A percentile compares a stretch with the other conserved stretches of the same genome.
These are phyloP conservation scores for Passer domesticus DNA, from an alignment of 2,113 vertebrate genomes.

Conservation along the genomic window DNA sequence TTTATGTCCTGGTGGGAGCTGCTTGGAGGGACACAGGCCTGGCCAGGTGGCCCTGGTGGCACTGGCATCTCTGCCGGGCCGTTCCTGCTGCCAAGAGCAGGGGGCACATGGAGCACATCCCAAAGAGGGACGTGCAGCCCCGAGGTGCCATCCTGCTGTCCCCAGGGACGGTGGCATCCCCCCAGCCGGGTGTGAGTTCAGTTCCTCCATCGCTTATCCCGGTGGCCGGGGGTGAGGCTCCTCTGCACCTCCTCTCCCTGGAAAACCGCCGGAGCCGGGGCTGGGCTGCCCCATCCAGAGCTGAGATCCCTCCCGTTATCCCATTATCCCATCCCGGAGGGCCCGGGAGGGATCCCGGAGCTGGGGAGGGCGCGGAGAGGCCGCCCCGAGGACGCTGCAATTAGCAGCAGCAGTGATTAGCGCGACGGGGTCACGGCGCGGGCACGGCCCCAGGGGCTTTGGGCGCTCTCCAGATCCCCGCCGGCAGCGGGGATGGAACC, in stretches of 20 bases:
- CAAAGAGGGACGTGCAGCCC: not conserved
- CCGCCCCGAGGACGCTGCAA: not conserved
- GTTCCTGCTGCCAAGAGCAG: not conserved
- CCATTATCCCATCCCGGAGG: not conserved
- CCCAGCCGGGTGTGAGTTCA: fast-evolving
- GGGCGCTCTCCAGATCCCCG: not conserved
- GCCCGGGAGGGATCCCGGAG: not conserved
- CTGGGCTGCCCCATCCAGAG: fast-evolving
- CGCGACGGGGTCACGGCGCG: fast-evolving
- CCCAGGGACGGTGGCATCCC: not conserved
- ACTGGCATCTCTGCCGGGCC: fast-evolving
- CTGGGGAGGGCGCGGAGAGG: fast-evolving
- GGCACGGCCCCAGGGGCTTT: not conserved
- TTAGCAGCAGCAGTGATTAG: not conserved
- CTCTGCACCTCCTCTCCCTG: fast-evolving
- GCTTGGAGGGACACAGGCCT: not conserved
- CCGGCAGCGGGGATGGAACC: fast-evolving
- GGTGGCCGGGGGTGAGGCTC: fast-evolving
- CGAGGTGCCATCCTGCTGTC: fast-evolving
- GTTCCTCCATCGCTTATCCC: not conserved
- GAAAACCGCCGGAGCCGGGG: not conserved
- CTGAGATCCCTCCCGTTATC: too few species aligned
- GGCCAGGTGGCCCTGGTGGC: not conserved
- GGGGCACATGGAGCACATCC: fast-evolving
- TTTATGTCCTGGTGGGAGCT: fast-evolving